Evolutionary conservation across 1,140 invertebrate genomes (phyloP).

Genomic region (Drosophila murphyi): DNA sequence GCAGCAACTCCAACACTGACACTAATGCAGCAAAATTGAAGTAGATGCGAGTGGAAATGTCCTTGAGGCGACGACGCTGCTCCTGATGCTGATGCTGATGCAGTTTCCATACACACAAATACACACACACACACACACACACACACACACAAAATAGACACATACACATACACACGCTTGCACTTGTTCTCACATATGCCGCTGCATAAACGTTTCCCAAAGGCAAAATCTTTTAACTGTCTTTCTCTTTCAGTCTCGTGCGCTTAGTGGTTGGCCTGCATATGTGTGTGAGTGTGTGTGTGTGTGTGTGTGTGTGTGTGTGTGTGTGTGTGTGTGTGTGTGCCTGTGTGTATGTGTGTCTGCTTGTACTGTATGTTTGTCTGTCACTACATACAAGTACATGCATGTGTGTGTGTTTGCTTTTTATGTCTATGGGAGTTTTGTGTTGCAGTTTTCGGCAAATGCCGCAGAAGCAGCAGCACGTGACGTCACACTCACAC

Average conservation of each 20-base stretch:
- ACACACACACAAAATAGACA: constrained; percentile 9
- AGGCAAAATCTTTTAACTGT: constrained; percentile 53
- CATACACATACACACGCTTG: background rate
- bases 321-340: constrained; percentile 8
- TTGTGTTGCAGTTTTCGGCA: constrained; percentile 62
- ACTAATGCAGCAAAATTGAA: constrained; percentile 79
- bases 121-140: constrained; percentile 8
- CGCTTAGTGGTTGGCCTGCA: too few species aligned
- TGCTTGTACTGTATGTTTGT: constrained; percentile 7
- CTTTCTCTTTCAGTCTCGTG: constrained; percentile 8
- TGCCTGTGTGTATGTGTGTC: background rate
- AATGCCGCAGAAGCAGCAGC: constrained; percentile 46
- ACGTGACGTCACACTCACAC: constrained; percentile 53
- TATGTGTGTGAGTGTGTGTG: background rate
- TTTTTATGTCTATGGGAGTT: constrained; percentile 74
- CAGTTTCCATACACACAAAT: constrained; percentile 18
- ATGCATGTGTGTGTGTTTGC: constrained; percentile 16
- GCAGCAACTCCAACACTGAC: constrained; percentile 61
- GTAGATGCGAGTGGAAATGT: constrained; percentile 77
- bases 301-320: constrained; percentile 1
- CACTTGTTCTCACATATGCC: constrained; percentile 32
- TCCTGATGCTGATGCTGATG: constrained; percentile 30
- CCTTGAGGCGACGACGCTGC: constrained; percentile 63
- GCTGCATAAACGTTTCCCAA: constrained; percentile 62
- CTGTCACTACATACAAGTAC: background rate